Base-by-base conservation (phyloP, 2,797 vertebrate genomes). In the Neosilurus hyrtlii region DNA sequence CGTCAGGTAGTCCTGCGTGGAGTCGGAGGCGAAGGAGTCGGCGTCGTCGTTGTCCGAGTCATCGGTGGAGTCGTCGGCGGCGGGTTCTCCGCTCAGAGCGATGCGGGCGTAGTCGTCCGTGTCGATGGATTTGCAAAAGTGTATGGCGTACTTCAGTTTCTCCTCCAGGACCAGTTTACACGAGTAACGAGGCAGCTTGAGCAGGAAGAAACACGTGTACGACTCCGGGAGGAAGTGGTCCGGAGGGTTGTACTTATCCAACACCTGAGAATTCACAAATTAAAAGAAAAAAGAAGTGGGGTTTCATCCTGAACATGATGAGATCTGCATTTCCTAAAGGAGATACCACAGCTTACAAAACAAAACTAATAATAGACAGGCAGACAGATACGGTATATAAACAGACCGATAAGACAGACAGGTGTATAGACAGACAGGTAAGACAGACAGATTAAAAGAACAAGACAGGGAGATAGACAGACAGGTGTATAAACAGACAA, bases 71-170 rank as follows among this genome's bases (percentile, higher is more conserved):
- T 98, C 97, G 18, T 96, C 97, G 0, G 97, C 97, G 0, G 97
- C 96, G 0, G 97, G 96, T 89, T 99, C 98, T 1, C 98, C 98
- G 0, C 95, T 97, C 89, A 99, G 94, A 0, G 98, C 98, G 83
- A 99, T 99, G 85, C 98, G 96, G 1, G 98, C 98, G 2, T 99
- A 99, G 90, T 99, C 98, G 10, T 99, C 98, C 0, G 98, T 99
- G 95, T 99, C 98, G 87, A 99, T 99, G 51, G 98, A 99, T 86
- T 99, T 99, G 92, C 98, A 99, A 91, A 99, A 99, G 91, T 99
- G 98, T 84, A 99, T 99, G 88, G 98, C 98, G 0, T 99, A 99
- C 84, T 99, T 99, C 8, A 99, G 94, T 68, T 99, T 99, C 86
- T 99, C 97, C 91, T 99, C 97, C 73, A 99, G 94, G 1, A 99